These are phyloP conservation scores for Drosophila lacteicornis DNA, from an alignment of 1,140 invertebrate species.

Conservation along the genomic window DNA sequence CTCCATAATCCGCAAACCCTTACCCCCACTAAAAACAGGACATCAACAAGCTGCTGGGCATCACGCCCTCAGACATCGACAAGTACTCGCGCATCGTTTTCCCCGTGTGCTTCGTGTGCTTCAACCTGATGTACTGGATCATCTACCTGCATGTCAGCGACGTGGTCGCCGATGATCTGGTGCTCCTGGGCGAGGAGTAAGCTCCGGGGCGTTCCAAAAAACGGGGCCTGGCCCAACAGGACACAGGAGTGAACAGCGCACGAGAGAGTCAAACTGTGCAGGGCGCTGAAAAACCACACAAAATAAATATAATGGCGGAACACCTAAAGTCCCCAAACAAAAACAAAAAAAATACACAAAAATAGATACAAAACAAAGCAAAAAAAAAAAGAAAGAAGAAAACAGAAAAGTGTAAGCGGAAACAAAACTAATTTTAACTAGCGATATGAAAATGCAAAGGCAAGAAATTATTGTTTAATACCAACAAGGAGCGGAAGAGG, in stretches of 20 bases:
- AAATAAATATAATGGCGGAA: slow-evolving; percentile 22
- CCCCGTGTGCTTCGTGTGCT: slow-evolving; percentile 98
- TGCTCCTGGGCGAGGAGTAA: slow-evolving; percentile 91
- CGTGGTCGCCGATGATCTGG: slow-evolving; percentile 96
- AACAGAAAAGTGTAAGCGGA: slow-evolving; percentile 40
- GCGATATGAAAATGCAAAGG: slow-evolving; percentile 64
- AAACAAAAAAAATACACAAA: slow-evolving; percentile 38
- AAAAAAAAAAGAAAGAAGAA: slow-evolving; percentile 31
- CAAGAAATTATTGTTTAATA: slow-evolving; percentile 80
- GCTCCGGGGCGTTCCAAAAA: neutral
- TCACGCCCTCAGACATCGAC: slow-evolving; percentile 97
- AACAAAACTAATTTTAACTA: slow-evolving; percentile 80
- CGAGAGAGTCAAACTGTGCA: slow-evolving; percentile 77
- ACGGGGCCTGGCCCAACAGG: slow-evolving; percentile 17
- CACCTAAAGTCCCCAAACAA: slow-evolving; percentile 1
- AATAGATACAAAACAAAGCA: slow-evolving; percentile 13
- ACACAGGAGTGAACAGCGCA: slow-evolving; percentile 64
- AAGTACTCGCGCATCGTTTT: slow-evolving; percentile 98
- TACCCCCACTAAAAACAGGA: slow-evolving; percentile 86
- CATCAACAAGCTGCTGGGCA: slow-evolving; percentile 94
- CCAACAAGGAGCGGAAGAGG: slow-evolving; percentile 40
- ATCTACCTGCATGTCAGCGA: slow-evolving; percentile 98
- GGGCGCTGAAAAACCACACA: slow-evolving; percentile 72
- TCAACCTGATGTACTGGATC: slow-evolving; percentile 99
- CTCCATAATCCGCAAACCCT: neutral